Base-by-base conservation (phyloP, 1,140 invertebrate species). In the Drosophila ambigua region DNA sequence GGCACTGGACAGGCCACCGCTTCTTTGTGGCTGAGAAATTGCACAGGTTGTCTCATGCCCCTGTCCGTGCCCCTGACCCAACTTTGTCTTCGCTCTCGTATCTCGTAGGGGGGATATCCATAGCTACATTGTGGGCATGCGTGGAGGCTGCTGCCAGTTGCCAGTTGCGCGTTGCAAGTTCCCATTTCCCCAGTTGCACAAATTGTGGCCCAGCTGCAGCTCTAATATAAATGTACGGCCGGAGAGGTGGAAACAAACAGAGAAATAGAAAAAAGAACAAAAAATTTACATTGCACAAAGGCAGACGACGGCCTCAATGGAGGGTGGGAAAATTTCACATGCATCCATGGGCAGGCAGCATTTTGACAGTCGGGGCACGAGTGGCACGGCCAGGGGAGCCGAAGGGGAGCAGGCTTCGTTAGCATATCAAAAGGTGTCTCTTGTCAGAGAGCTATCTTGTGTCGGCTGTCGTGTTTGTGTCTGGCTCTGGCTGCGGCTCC, bases 391-490 rank as follows among this genome's bases (percentile, higher is more conserved):
- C 8, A 16, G 20, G 41, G 35, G 57, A 43, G 16, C 54, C 39
- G 45, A 54, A 50, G 41, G 35, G 28, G 28, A 11, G 41, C 44
- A 61, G 65, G 64, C 79, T 76, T 88, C 83, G 83, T 87, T 87
- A 87, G 83, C 83, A 87, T 88, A 88, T 72, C 83, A 83, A 83
- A 88, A 87, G 83, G 83, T 87, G 83, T 88, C 83, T 85, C 76
- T 79, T 83, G 79, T 83, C 73, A 82, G 79, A 61, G 77, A 71
- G 72, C 61, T 74, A 74, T 77, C 72, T 77, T 69, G 44, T 77
- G 74, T 69, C 59, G 66, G 73, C 78, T 82, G 82, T 82, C 72
- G 72, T 65, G 82, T 77, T 63, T 72, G 63, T 48, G 66, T 43
- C 58, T 28, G 35, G 4, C 11, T 13, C 9, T 39, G 11, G 4